phyloP scores from a whole-genome alignment of 2,113 vertebrate genomes.

The Heloderma charlesbogerti region DNA sequence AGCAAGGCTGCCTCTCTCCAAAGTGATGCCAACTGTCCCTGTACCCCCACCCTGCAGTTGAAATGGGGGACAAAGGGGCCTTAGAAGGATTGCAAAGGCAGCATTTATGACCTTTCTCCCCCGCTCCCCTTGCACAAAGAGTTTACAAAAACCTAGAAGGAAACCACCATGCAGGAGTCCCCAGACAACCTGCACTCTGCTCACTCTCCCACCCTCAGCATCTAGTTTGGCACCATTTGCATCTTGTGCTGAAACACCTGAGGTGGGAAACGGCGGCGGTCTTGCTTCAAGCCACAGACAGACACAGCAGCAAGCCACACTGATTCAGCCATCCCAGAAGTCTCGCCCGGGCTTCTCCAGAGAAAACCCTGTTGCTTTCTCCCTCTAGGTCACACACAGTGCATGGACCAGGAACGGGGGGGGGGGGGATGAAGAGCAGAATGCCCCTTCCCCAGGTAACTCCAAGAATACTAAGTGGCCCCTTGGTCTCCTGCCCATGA shows the following conservation, averaged over 20 bases:
- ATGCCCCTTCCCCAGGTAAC: accelerated
- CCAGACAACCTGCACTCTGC: too few species aligned
- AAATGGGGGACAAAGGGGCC: not conserved
- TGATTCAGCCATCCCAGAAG: too few species aligned
- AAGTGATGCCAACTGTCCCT: not conserved
- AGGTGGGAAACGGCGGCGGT: not conserved
- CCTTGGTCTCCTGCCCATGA: not conserved
- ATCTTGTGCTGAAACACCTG: not conserved
- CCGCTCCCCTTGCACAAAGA: accelerated
- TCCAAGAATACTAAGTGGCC: not conserved
- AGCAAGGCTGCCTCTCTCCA: not conserved
- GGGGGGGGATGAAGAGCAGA: not conserved
- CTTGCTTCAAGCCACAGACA: not conserved
- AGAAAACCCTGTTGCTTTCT: too few species aligned
- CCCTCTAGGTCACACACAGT: not conserved
- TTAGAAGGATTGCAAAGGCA: accelerated
- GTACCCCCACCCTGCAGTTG: not conserved
- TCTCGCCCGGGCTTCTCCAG: too few species aligned
- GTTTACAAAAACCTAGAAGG: not conserved
- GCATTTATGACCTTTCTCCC: not conserved
- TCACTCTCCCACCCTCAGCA: not conserved
- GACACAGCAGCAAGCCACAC: not conserved
- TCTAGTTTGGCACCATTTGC: not conserved
- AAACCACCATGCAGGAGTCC: not conserved
- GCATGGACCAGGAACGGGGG: not conserved